Evolutionary conservation across 2,888 invertebrate species (phyloP).

Genomic region (Agriopis aurantiaria): DNA sequence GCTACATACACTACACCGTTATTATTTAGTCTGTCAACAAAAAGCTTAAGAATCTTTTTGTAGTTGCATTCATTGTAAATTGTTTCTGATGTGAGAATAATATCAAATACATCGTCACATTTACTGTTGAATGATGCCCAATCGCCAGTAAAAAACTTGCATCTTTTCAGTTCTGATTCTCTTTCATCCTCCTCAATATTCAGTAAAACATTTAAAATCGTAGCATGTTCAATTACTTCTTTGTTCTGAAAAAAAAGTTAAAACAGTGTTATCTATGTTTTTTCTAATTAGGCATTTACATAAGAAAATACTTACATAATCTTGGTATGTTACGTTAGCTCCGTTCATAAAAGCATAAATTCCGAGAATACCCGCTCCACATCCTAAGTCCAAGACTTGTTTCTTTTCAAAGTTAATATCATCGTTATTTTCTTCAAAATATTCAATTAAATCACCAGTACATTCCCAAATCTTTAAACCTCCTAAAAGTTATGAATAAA

Average conservation of each 20-base stretch:
- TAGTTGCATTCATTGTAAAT: slow-evolving; percentile 95
- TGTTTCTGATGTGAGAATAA: slow-evolving; percentile 97
- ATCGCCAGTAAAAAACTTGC: slow-evolving; percentile 90
- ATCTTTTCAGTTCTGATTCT: slow-evolving; percentile 65
- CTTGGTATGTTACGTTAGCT: slow-evolving; percentile 94
- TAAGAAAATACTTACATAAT: slow-evolving; percentile 91
- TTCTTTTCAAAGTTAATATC: slow-evolving; percentile 75
- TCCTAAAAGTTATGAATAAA: slow-evolving; percentile 83
- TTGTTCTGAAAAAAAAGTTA: slow-evolving; percentile 88
- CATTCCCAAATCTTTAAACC: slow-evolving; percentile 99
- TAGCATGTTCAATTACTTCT: slow-evolving; percentile 93
- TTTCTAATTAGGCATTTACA: not conserved
- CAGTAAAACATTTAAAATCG: slow-evolving; percentile 92
- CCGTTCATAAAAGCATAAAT: slow-evolving; percentile 90
- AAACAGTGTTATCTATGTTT: not conserved
- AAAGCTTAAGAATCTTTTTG: slow-evolving; percentile 89
- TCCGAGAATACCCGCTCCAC: slow-evolving; percentile 96
- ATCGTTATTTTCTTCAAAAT: slow-evolving; percentile 77
- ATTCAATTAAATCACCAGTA: slow-evolving; percentile 92
- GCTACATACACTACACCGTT: slow-evolving; percentile 91
- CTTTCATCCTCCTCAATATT: slow-evolving; percentile 85
- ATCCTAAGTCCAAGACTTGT: slow-evolving; percentile 94
- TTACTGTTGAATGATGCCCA: slow-evolving; percentile 88
- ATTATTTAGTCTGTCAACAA: slow-evolving; percentile 87
- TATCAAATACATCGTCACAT: slow-evolving; percentile 88